Evolutionary conservation across 2,888 invertebrate species (phyloP), one percentile per base, ranked within the genome.

Genomic region (Helleia helle): DNA sequence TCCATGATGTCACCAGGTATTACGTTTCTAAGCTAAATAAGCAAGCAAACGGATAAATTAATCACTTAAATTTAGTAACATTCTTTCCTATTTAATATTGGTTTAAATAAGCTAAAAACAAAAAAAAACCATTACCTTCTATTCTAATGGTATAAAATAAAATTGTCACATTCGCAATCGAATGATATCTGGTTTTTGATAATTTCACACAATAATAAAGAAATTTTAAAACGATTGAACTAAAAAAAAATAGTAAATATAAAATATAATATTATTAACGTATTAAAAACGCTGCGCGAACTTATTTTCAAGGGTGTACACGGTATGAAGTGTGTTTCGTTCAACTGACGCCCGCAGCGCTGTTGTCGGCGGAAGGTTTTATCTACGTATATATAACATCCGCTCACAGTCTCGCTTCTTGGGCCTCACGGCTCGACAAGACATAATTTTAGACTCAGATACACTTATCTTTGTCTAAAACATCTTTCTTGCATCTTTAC

Each of bases 331-430:
- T 63, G 57, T 53, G 69, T 65, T 79, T 69, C 66, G 51, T 60
- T 67, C 62, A 61, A 66, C 62, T 63, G 58, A 79, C 83, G 56
- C 72, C 47, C 67, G 80, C 60, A 69, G 84, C 83, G 83, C 80
- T 76, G 69, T 49, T 49, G 51, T 60, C 81, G 81, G 79, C 83
- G 84, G 84, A 84, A 84, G 84, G 84, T 84, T 84, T 83, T 81
- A 83, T 81, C 83, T 83, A 81, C 80, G 74, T 81, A 81, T 81
- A 80, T 80, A 80, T 70, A 71, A 77, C 79, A 83, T 83, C 83
- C 83, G 83, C 71, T 69, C 77, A 69, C 71, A 71, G 62, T 62
- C n/a, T n/a, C n/a, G n/a, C n/a, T 64, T 59, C 59, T 62, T 69
- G 77, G 79, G 79, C 80, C 76, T 79, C n/a, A n/a, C 73, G 67